These are phyloP conservation scores for Liparis tanakae DNA, from an alignment of 2,797 vertebrate species.

Conservation along the genomic window DNA sequence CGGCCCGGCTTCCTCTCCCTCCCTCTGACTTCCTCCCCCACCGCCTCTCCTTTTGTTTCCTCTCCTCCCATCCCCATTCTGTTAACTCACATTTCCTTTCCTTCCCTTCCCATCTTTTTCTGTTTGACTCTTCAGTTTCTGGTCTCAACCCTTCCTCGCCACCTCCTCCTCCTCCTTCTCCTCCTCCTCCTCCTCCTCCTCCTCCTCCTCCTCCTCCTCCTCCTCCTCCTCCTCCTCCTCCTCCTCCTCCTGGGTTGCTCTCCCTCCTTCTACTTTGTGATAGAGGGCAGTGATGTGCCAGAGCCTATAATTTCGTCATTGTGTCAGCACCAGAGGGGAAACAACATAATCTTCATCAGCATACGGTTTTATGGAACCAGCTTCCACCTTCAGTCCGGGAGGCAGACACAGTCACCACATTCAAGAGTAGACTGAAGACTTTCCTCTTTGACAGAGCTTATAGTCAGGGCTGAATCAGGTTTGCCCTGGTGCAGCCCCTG, in stretches of 20 bases:
- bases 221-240: slow-evolving; percentile 8
- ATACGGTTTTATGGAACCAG: too few species aligned
- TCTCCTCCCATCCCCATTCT: slow-evolving; percentile 14
- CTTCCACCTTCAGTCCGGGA: too few species aligned
- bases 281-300: slow-evolving; percentile 58
- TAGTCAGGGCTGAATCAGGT: too few species aligned
- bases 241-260: slow-evolving; percentile 14
- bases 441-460: too few species aligned
- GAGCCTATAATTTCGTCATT: slow-evolving; percentile 57
- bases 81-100: slow-evolving; percentile 25
- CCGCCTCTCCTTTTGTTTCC: slow-evolving; percentile 24
- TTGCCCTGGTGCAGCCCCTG: too few species aligned
- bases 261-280: slow-evolving; percentile 32
- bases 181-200: slow-evolving; percentile 26
- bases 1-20: slow-evolving; percentile 49
- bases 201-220: slow-evolving; percentile 2
- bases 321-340: slow-evolving; percentile 26
- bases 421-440: too few species aligned
- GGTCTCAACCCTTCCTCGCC: slow-evolving; percentile 20
- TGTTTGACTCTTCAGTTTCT: slow-evolving; percentile 19
- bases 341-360: slow-evolving; percentile 51
- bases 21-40: slow-evolving; percentile 16
- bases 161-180: slow-evolving; percentile 22
- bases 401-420: too few species aligned
- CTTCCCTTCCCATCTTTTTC: slow-evolving; percentile 33